These are phyloP conservation scores for Smithornis capensis DNA, from an alignment of 2,113 vertebrate species.

Conservation along the genomic window DNA sequence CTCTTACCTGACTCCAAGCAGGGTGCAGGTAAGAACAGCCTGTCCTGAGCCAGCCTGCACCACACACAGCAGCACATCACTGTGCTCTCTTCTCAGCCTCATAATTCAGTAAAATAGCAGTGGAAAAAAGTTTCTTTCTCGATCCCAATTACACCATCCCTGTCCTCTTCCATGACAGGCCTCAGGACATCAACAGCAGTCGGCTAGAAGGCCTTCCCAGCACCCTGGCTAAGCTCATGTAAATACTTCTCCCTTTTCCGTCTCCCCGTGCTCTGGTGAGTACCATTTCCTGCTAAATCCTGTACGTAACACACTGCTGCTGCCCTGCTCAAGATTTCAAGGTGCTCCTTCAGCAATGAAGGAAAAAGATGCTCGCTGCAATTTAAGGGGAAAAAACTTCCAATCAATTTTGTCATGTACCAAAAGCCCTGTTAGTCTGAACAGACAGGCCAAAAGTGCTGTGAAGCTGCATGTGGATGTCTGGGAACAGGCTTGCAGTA, in stretches of 20 bases:
- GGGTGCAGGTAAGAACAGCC: background rate
- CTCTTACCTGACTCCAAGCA: background rate
- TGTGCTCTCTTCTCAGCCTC: background rate
- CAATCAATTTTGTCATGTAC: background rate
- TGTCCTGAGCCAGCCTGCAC: background rate
- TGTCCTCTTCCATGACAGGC: background rate
- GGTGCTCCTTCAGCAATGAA: background rate
- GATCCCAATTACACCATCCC: background rate
- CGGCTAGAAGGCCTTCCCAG: background rate
- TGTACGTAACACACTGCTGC: background rate
- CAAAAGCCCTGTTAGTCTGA: background rate
- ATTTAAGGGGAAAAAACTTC: background rate
- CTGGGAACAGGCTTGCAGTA: background rate
- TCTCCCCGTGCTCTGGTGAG: conserved; percentile 16
- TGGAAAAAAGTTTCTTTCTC: background rate
- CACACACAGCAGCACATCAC: background rate
- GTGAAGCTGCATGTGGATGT: background rate
- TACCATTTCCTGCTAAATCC: background rate
- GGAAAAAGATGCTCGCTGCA: background rate
- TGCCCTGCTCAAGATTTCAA: background rate
- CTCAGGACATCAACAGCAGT: background rate
- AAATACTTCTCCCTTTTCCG: background rate
- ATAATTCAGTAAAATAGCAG: background rate
- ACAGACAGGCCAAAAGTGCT: background rate
- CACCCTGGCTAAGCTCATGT: conserved; percentile 35